Evolutionary conservation across 2,113 vertebrate genomes (phyloP).

Genomic region (Heterotilapia buettikoferi): DNA sequence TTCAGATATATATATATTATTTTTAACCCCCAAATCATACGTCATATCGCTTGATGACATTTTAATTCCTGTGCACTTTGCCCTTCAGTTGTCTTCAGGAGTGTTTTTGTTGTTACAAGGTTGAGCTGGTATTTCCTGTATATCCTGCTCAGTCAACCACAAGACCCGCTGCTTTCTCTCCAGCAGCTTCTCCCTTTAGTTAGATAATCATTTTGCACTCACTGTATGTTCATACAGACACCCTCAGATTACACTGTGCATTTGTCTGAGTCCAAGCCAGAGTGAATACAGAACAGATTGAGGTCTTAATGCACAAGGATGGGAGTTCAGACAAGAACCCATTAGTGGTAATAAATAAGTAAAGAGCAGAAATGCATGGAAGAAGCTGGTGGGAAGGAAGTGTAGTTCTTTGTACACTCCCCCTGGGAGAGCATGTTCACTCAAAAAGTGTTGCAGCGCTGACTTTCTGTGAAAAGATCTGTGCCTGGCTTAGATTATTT

Average conservation of each 20-base stretch:
- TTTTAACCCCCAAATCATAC: neutral
- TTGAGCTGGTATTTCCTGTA: conserved; percentile 73
- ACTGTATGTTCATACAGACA: neutral
- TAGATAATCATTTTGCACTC: neutral
- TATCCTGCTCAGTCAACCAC: conserved; percentile 56
- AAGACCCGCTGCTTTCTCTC: neutral
- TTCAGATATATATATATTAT: neutral
- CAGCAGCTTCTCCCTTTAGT: neutral
- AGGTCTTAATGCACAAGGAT: conserved; percentile 20
- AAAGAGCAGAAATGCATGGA: conserved; percentile 36
- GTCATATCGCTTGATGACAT: neutral
- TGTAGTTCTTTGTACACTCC: neutral
- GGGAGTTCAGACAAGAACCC: conserved; percentile 35
- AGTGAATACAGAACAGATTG: neutral
- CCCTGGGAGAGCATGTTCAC: neutral
- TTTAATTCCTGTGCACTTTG: neutral
- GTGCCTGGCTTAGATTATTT: neutral
- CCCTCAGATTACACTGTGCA: neutral
- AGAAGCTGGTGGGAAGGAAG: conserved; percentile 13
- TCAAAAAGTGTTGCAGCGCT: neutral
- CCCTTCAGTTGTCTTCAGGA: conserved; percentile 4
- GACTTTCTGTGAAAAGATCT: neutral
- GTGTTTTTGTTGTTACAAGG: conserved; percentile 52
- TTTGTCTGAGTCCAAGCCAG: neutral
- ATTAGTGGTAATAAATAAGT: conserved; percentile 68